phyloP scores from a whole-genome alignment of 2,113 vertebrate species.

The mouse (Mus musculus) region GRCm39 chrX:80742001-80742500 shows the following conservation, averaged over 20 bases:
- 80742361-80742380: no score
- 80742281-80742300: no score
- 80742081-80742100: not conserved
- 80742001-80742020: not conserved
- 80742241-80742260: not conserved
- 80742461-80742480: no score
- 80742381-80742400: no score
- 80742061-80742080: not conserved
- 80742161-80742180: not conserved
- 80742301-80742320: no score
- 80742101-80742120: not conserved
- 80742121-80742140: not conserved
- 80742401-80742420: no score
- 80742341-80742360: no score
- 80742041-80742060: not conserved
- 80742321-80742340: no score
- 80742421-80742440: no score
- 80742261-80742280: not conserved
- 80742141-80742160: not conserved
- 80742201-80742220: slow-evolving; percentile 1
- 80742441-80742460: no score
- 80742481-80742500: no score
- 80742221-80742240: not conserved
- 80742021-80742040: not conserved
- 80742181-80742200: not conserved